Evolutionary conservation across 2,113 vertebrate genomes (phyloP), one percentile per base, ranked within the genome.

Genomic region (Callipepla squamata): DNA sequence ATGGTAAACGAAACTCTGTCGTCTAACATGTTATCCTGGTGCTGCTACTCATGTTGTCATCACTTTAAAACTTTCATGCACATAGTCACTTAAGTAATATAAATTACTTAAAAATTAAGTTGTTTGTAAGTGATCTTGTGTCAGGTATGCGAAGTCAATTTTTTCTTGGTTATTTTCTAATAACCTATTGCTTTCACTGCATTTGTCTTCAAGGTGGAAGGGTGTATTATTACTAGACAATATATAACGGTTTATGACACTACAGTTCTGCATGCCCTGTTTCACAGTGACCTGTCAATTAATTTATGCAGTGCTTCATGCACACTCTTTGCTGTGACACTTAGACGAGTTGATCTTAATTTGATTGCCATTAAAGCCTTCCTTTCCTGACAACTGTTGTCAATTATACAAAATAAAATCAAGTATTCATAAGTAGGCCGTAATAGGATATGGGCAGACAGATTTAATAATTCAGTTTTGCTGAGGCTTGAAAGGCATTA

Each of bases 391-490:
- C 97, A 98, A 98, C 98, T 98, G 97, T 97, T 98, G 98, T 99
- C 98, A 99, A 97, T 98, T 98, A 98, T 98, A 98, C 98, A 98
- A 98, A 99, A 98, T 99, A 98, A 98, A 98, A 98, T 99, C 98
- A 99, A 99, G 98, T 99, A 98, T 99, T 99, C 98, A 98, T 98
- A 99, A 98, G 98, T 97, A 97, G 98, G 84, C 96, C 88, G 98
- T 98, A 99, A 99, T 96, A 90, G 98, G 98, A 99, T 98, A 98
- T 98, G 95, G 97, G 93, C 97, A 98, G 98, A 97, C 96, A 98
- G 98, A 98, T 98, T 99, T 98, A 99, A 99, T 99, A 98, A 99
- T 99, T 99, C 98, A 99, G 98, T 98, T 98, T 98, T 98, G 97
- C 97, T 94, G 95, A 96, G 97, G 96, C 98, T 98, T 98, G 97